Base-by-base conservation (phyloP, 2,113 vertebrate species). In the Eptesicus fuscus region DNA sequence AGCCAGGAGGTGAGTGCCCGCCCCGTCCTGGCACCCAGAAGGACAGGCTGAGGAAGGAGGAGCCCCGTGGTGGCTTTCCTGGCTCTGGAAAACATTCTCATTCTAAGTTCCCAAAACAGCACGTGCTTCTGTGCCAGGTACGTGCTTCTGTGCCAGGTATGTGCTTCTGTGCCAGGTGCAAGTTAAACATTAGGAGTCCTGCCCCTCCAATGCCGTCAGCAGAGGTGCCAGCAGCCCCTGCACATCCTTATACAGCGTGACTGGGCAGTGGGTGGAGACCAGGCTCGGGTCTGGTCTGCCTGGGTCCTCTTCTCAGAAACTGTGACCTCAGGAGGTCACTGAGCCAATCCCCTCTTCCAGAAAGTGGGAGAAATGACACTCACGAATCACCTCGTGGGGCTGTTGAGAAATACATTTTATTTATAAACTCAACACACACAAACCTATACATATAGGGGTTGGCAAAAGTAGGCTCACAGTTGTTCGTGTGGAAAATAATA, bases 1-100 rank as follows among this genome's bases (percentile, higher is more conserved):
- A 86, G 83, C 67, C 96, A 89, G 42, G 93, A 97, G 83, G 97
- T 97, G 51, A 96, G 97, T 28, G 17, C 56, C 56, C 3, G 3
- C 11, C 14, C 1, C 0, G 28, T 6, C 9, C 4, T 5, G 51
- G 28, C 13, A 5, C 6, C 9, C 0, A 0, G 9, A 17, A 37
- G 56, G 40, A 3, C 25, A 4, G 3, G 2, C 16, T 17, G 2
- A 28, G 40, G 30, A 25, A 30, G 37, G 51, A 28, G 13, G 40
- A 77, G 42, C 35, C 59, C 30, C 0, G 0, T 1, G 23, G 42
- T 2, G 12, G 18, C 71, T n/a, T 49, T 25, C 51, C 63, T 67
- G 23, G 35, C 83, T 59, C 28, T 86, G 32, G 49, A 80, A 83
- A 82, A 40, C 10, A 87, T 30, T 53, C 71, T 63, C 44, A 28